Base-by-base conservation (phyloP, 2,888 invertebrate species). In the Caenorhabditis macrosperma region DNA sequence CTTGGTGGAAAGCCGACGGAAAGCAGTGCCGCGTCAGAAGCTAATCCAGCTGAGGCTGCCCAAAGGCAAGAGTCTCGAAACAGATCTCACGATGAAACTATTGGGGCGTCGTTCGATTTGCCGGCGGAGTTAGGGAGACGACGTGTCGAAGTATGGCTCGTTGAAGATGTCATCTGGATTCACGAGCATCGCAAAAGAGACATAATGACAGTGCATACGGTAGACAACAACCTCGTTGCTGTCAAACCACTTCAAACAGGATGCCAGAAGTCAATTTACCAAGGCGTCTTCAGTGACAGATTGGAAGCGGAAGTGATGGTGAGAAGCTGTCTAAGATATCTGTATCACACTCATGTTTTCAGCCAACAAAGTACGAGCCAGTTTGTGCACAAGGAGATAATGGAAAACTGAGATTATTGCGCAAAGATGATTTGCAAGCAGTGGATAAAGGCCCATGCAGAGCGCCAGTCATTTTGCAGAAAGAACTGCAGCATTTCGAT, bases 131-230 rank as follows among this genome's bases (percentile, higher is more conserved):
- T 52, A 10, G 63, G 60, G 35, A 57, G 48, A 20, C 41, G 30
- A 10, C 26, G 52, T 0, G 26, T 55, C 0, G 77, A 61, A 54
- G 38, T 95, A 87, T 99, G 99, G 99, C 94, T 95, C 38, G 92
- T 98, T 20, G 95, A 95, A 87, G 97, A 98, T 91, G 97, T 99
- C 0, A 95, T 98, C 35, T 99, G 99, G 92, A 94, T 99, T 0
- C 97, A 99, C 92, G 99, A 99, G 91, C 95, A 95, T 3, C 95
- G 96, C 17, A 79, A 72, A 20, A 64, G 61, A 63, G 67, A 76
- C 66, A 33, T 54, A 44, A 63, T 85, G 30, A 61, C 61, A 12
- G 71, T 48, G 6, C 30, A 66, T 28, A n/a, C 72, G 1, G 63
- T 74, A 0, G 98, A 99, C 91, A 97, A 97, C 2, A 94, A 95